A percentile compares a stretch with the other conserved stretches of the same genome.
These are phyloP conservation scores for Corythornis vintsioides DNA, from an alignment of 2,113 vertebrate genomes.

Conservation along the genomic window DNA sequence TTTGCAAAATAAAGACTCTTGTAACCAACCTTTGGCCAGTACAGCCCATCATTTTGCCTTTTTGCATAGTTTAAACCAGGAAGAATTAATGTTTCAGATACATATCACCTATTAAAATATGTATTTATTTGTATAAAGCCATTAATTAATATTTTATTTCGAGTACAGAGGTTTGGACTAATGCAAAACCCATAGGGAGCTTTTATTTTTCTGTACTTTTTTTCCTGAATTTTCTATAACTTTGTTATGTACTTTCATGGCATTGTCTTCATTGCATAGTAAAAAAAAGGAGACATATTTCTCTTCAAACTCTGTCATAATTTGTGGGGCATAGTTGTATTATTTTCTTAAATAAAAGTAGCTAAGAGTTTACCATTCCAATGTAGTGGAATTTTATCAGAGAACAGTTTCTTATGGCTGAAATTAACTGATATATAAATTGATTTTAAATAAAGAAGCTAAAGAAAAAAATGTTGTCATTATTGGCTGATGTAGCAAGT, in stretches of 20 bases:
- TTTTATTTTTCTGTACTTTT: conserved; percentile 19
- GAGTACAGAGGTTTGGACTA: background rate
- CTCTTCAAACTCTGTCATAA: conserved; percentile 1
- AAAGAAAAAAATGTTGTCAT: conserved; percentile 1
- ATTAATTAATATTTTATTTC: conserved; percentile 27
- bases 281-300: background rate
- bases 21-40: conserved; percentile 79
- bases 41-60: conserved; percentile 38
- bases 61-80: background rate
- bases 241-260: background rate
- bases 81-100: background rate
- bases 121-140: conserved; percentile 50
- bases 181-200: background rate
- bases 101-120: background rate
- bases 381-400: conserved; percentile 28
- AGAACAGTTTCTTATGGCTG: conserved; percentile 34
- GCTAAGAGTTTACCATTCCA: conserved; percentile 2
- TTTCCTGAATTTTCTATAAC: background rate
- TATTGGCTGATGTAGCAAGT: background rate
- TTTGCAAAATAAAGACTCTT: conserved; percentile 97
- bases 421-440: conserved; percentile 23
- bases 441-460: conserved; percentile 53
- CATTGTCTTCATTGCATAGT: conserved; percentile 3
- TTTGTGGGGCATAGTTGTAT: background rate
- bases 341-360: conserved; percentile 58